Evolutionary conservation across 30 jellyfish, hydroid and myxozoan species (phyloP).

Genomic region (Haliclystus octoradiatus): DNA sequence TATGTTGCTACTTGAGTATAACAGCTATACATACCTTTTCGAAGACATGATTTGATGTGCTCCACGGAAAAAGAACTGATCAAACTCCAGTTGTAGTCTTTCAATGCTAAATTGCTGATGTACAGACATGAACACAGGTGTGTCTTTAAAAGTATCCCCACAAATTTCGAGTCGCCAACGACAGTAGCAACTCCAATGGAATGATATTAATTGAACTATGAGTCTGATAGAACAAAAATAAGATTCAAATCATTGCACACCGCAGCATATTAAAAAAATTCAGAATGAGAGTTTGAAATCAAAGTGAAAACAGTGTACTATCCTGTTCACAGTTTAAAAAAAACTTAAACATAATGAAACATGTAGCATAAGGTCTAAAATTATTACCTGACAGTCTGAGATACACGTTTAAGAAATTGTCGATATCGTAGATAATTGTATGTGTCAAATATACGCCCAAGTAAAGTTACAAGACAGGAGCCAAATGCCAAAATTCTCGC

Average conservation of each 20-base stretch:
- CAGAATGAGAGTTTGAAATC: no score
- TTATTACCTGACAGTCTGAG: slow-evolving; percentile 83
- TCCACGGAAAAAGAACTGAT: slow-evolving; percentile 67
- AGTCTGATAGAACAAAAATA: slow-evolving; percentile 26
- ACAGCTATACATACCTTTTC: slow-evolving; percentile 50
- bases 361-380: not conserved
- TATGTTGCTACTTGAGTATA: no score
- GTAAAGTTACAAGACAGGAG: slow-evolving; percentile 63
- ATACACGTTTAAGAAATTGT: slow-evolving; percentile 68
- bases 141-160: slow-evolving; percentile 55
- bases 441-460: slow-evolving; percentile 70
- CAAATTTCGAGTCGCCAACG: slow-evolving; percentile 62
- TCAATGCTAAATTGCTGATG: slow-evolving; percentile 39
- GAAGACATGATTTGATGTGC: slow-evolving; percentile 48
- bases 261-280: no score
- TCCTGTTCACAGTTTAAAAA: no score
- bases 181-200: slow-evolving; percentile 79
- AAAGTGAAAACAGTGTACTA: no score
- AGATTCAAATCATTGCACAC: not conserved
- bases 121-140: slow-evolving; percentile 44
- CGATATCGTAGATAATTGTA: slow-evolving; percentile 72
- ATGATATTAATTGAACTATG: slow-evolving; percentile 74
- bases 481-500: slow-evolving; percentile 50
- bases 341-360: not conserved
- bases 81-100: slow-evolving; percentile 80